Base-by-base conservation (phyloP, 1,140 invertebrate species). In the Arctopsyche grandis region DNA sequence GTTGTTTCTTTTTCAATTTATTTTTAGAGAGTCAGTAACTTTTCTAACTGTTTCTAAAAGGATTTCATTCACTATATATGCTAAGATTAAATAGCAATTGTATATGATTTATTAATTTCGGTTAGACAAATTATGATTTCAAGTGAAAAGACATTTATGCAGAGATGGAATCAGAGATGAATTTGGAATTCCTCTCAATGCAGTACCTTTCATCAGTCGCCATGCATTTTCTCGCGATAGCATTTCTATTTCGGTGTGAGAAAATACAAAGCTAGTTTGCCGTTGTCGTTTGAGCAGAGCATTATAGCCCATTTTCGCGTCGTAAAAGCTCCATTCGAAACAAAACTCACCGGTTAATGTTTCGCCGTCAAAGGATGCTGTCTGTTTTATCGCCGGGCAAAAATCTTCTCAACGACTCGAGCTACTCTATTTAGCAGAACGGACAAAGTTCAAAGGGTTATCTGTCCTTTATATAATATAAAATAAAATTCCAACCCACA, bases 291-390 rank as follows among this genome's bases (percentile, higher is more conserved):
- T 26, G 10, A 66, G 63, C 9, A 66, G 22, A 9, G 63, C 24
- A 66, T 66, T 9, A 66, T 66, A 24, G 63, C 10, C 63, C 63
- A 26, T 66, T 66, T 66, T 66, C 63, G 5, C 63, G 63, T 66
- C 63, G 24, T 66, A 66, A 66, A 66, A 66, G 22, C 63, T 26
- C 63, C 63, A 66, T 12, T 22, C 3, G 63, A 66, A 12, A 66
- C 12, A 22, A 66, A 66, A 26, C 21, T 24, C 63, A 3, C 7
- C 63, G 19, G 9, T 66, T 66, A 66, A 66, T 66, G 63, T 26
- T 22, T 22, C 58, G n/a, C 58, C 9, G 24, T 26, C 63, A 66
- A 66, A 66, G 24, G 63, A 16, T 22, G 4, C 63, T 22, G 63
- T 66, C 21, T 19, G 21, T 22, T 19, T 63, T 66, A 66, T 66